phyloP scores from a whole-genome alignment of 2,888 invertebrate genomes.

The Drosophila macrospina region DNA sequence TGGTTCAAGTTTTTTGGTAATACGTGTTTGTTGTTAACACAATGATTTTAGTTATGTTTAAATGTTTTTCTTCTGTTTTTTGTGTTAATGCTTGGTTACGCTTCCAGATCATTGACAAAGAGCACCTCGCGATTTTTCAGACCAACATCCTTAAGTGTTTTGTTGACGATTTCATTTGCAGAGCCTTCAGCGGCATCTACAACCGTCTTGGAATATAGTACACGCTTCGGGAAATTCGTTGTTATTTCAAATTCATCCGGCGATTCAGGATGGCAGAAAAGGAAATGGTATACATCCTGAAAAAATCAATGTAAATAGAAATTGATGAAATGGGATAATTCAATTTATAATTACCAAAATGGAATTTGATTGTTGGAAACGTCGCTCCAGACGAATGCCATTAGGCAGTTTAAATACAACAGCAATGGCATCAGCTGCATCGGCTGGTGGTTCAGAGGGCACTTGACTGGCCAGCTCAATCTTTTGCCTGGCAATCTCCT shows the following conservation, averaged over 20 bases:
- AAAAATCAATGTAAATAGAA: constrained; percentile 75
- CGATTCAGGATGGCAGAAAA: constrained; percentile 97
- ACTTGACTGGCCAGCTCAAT: constrained; percentile 88
- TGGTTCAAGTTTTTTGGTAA: constrained; percentile 72
- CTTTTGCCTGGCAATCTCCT: constrained; percentile 89
- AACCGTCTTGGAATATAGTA: constrained; percentile 87
- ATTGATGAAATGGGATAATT: background rate
- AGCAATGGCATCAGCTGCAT: constrained; percentile 90
- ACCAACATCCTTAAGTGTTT: constrained; percentile 88
- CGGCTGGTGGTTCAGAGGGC: constrained; percentile 91
- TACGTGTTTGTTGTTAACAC: constrained; percentile 66
- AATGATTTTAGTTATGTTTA: constrained; percentile 30
- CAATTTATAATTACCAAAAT: constrained; percentile 88
- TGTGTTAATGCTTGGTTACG: constrained; percentile 82
- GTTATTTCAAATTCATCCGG: constrained; percentile 98
- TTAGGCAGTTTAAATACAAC: constrained; percentile 96
- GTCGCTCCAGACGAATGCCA: constrained; percentile 94
- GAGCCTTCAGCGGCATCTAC: constrained; percentile 52
- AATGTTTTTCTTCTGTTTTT: constrained; percentile 10
- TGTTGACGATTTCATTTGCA: constrained; percentile 55
- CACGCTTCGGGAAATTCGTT: constrained; percentile 96
- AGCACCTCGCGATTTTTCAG: constrained; percentile 95
- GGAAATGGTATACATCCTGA: constrained; percentile 96
- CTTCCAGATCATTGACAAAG: constrained; percentile 97
- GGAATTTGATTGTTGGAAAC: constrained; percentile 93